Percentiles rank a stretch among this genome's conserved stretches.
Evolutionary conservation across 2,113 vertebrate species (phyloP).

Genomic region (Gopherus flavomarginatus): DNA sequence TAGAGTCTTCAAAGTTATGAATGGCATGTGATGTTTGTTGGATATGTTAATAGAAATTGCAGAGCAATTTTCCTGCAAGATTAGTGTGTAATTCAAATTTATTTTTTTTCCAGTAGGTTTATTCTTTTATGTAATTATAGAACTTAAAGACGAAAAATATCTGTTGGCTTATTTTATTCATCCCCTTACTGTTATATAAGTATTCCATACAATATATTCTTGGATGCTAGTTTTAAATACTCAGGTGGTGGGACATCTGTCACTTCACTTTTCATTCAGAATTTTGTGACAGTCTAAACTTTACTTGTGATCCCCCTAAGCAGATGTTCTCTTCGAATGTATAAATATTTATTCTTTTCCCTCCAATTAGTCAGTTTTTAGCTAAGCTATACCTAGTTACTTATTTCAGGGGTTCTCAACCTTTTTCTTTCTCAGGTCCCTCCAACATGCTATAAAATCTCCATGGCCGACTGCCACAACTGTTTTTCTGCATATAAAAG

Average conservation of each 20-base stretch:
- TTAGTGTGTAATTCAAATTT: not conserved
- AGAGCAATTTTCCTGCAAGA: not conserved
- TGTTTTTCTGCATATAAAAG: too few relatives aligned
- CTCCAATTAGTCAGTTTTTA: not conserved
- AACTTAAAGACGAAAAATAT: not conserved
- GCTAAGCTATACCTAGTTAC: not conserved
- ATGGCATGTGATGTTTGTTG: not conserved
- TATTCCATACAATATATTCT: not conserved
- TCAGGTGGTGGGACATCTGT: not conserved
- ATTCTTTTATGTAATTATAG: fast-evolving
- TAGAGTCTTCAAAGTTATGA: not conserved
- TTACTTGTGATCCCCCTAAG: not conserved
- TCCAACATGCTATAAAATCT: too few relatives aligned
- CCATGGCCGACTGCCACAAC: too few relatives aligned
- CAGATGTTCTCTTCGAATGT: not conserved
- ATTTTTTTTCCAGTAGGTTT: not conserved
- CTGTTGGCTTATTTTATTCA: not conserved
- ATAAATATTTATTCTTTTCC: not conserved
- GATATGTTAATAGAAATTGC: not conserved
- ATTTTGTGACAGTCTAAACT: not conserved
- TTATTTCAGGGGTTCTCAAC: not conserved
- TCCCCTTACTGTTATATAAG: not conserved
- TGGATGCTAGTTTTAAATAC: not conserved
- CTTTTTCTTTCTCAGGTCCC: too few relatives aligned
- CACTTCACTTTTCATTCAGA: not conserved